Evolutionary conservation across 1,140 invertebrate genomes (phyloP), one percentile per base, ranked within the genome.

Genomic region (Zaprionus camerounensis): DNA sequence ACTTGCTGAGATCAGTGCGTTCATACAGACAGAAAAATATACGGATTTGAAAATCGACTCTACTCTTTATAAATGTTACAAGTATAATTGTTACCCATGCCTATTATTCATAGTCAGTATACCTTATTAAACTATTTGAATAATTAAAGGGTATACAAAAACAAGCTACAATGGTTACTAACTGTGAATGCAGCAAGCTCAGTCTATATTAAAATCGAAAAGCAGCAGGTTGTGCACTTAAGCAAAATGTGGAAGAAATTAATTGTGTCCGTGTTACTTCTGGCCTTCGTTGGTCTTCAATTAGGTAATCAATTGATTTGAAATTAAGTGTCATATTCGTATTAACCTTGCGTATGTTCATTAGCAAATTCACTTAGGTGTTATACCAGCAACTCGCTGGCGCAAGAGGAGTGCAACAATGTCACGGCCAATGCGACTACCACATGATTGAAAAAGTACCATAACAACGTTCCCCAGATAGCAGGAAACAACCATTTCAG

Each of bases 211-310:
- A 2, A 36, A 13, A 24, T 63, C 36, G 22, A 58, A 4, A 2
- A 55, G 22, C 17, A 26, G 15, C 31, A 41, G 56, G 34, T 56
- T 5, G 34, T 28, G 22, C 26, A n/a, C 2, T 13, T 20, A 62
- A 11, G 3, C 5, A 61, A 62, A 65, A 83, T 87, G 80, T 83
- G 67, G 70, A 80, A 46, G 53, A 83, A 83, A 67, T 36, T 80
- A 6, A 72, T 58, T 65, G 57, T 80, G 46, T 34, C 44, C 49
- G 13, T 70, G 28, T 80, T 83, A 41, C 64, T 87, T 41, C 67
- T 80, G 34, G 76, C 72, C 24, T 69, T 82, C 56, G 59, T 61
- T 7, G 62, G 57, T 22, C 22, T 80, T 5, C 84, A 83, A 49
- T 64, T 88, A 1, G 83, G 83, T 87, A 44, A 82, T 65, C 36